Base-by-base conservation (phyloP, 2,888 invertebrate species). In the Cabera pusaria region DNA sequence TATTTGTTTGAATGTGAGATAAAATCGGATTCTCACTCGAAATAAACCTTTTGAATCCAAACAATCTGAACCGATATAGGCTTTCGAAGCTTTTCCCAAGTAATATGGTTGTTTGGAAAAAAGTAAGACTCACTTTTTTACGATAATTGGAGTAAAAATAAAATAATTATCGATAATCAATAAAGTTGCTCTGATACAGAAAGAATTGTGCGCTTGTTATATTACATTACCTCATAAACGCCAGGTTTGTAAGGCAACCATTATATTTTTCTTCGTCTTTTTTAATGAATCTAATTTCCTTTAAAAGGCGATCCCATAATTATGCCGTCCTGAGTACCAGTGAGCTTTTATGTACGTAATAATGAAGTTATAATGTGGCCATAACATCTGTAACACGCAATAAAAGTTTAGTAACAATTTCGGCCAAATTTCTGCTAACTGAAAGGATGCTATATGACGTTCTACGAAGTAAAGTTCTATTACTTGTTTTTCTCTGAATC, bases 1-100 rank as follows among this genome's bases (percentile, higher is more conserved):
- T 73, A 72, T 73, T 72, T 71, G 56, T 64, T 67, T 62, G 60
- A 64, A 72, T 72, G 67, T 52, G 62, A 65, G 65, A 73, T 75
- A 72, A 72, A 76, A 76, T 70, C 52, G 64, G 70, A 67, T 64
- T 58, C 55, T 56, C 53, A 52, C 56, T 59, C 52, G 42, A 59
- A 56, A 52, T 62, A 64, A 64, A 64, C 59, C 62, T 53, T 59
- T 58, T 65, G 59, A 65, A 69, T 65, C 62, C 70, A 52, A 49
- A 50, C 40, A 49, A 49, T 47, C 50, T 40, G 44, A 49, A 38
- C 33, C 36, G 38, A 47, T 48, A 46, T 42, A 35, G 44, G 47
- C 47, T 52, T 43, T 32, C n/a, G n/a, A n/a, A n/a, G n/a, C n/a
- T n/a, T n/a, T n/a, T n/a, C n/a, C 20, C 23, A 36, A 37, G 35